These are phyloP conservation scores for Lophius piscatorius DNA, from an alignment of 2,113 vertebrate genomes.

Conservation along the genomic window DNA sequence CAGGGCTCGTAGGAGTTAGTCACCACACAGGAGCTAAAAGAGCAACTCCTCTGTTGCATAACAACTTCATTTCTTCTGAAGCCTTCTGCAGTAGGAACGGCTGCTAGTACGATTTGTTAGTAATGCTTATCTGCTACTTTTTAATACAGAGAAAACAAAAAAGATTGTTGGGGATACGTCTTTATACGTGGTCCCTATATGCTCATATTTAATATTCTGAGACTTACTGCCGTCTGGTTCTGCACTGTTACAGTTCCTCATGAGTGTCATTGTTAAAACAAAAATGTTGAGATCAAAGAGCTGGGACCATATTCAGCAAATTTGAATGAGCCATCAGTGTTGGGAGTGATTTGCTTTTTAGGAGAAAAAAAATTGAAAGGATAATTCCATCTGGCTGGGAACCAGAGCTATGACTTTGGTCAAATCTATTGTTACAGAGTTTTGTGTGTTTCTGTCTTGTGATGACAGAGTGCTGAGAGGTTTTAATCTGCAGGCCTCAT, in stretches of 20 bases:
- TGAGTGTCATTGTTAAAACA: constrained; percentile 22
- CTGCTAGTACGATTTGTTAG: not conserved
- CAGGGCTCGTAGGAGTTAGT: constrained; percentile 47
- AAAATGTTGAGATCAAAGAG: constrained; percentile 5
- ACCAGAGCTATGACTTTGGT: constrained; percentile 66
- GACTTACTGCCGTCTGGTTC: not conserved
- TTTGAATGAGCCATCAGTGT: constrained; percentile 26
- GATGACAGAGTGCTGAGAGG: constrained; percentile 52
- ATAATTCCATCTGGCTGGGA: constrained; percentile 63
- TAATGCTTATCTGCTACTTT: not conserved
- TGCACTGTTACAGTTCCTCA: not conserved
- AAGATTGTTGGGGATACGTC: not conserved
- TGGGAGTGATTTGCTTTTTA: constrained; percentile 27
- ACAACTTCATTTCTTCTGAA: constrained; percentile 17
- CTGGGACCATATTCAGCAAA: constrained; percentile 28
- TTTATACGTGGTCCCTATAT: not conserved
- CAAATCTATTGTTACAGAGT: constrained; percentile 62
- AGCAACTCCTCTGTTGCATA: constrained; percentile 40
- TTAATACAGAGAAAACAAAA: not conserved
- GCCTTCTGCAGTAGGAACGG: not conserved
- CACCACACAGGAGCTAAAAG: constrained; percentile 42
- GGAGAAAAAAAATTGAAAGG: constrained; percentile 28
- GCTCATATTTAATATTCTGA: not conserved
- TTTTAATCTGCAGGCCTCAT: constrained; percentile 68
- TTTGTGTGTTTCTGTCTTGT: constrained; percentile 56